Evolutionary conservation across 2,888 invertebrate genomes (phyloP).

Genomic region (Schizaphis graminum): DNA sequence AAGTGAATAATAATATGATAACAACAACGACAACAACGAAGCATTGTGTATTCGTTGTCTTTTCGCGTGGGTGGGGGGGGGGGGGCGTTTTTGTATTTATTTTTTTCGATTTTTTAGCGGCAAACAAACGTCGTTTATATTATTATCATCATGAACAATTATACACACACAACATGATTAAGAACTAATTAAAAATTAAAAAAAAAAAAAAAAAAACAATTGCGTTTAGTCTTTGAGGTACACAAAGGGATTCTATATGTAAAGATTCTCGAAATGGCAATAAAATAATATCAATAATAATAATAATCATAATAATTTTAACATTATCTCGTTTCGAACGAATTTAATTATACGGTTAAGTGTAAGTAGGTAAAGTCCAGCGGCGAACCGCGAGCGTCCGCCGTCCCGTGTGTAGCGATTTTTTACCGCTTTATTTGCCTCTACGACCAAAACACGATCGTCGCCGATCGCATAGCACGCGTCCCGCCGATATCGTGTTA

Average conservation of each 20-base stretch:
- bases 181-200: slow-evolving; percentile 39
- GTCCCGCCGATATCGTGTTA: too few species aligned
- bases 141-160: slow-evolving; percentile 14
- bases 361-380: too few species aligned
- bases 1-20: background rate
- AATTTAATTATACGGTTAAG: too few species aligned
- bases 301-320: background rate
- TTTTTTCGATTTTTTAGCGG: slow-evolving; percentile 30
- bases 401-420: too few species aligned
- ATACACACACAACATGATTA: slow-evolving; percentile 45
- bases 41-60: background rate
- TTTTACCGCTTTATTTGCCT: too few species aligned
- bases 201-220: slow-evolving; percentile 8
- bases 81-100: background rate
- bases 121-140: slow-evolving; percentile 35
- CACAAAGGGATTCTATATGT: slow-evolving; percentile 36
- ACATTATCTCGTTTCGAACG: too few species aligned
- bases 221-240: slow-evolving; percentile 60
- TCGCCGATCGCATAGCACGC: too few species aligned
- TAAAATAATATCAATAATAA: slow-evolving; percentile 22
- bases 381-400: too few species aligned
- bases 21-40: background rate
- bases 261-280: slow-evolving; percentile 55
- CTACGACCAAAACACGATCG: too few species aligned
- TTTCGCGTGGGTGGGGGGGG: background rate